Evolutionary conservation across 2,888 invertebrate genomes (phyloP).

Genomic region (Furcula furcula): DNA sequence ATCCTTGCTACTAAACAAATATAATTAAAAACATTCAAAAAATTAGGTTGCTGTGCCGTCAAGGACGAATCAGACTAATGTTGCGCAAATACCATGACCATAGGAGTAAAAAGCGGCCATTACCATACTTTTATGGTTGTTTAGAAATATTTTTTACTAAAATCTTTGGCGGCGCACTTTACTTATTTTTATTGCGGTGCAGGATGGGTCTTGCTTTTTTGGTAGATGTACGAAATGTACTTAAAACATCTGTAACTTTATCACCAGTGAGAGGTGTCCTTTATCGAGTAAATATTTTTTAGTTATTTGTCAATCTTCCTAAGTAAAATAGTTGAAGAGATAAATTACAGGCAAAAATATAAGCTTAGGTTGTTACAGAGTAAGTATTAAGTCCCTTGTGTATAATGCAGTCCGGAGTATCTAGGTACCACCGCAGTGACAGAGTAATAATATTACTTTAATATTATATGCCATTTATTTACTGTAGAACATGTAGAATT

Average conservation of each 20-base stretch:
- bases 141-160: slow-evolving; percentile 11
- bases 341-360: no score
- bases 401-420: no score
- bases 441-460: no score
- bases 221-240: background rate
- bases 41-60: slow-evolving; percentile 8
- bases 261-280: no score
- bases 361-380: no score
- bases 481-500: no score
- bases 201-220: slow-evolving; percentile 5
- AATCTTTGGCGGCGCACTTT: slow-evolving; percentile 21
- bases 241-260: background rate
- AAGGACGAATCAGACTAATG: slow-evolving; percentile 31
- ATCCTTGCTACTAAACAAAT: slow-evolving; percentile 16
- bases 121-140: slow-evolving; percentile 9
- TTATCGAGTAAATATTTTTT: no score
- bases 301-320: no score
- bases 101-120: slow-evolving; percentile 30
- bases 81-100: slow-evolving; percentile 48
- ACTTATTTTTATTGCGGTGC: slow-evolving; percentile 22
- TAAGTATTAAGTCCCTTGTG: no score
- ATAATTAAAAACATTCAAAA: slow-evolving; percentile 4
- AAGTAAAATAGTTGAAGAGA: no score
- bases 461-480: no score
- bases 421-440: no score